Evolutionary conservation across 2,888 invertebrate species (phyloP).

Genomic region (Netelia melanura): DNA sequence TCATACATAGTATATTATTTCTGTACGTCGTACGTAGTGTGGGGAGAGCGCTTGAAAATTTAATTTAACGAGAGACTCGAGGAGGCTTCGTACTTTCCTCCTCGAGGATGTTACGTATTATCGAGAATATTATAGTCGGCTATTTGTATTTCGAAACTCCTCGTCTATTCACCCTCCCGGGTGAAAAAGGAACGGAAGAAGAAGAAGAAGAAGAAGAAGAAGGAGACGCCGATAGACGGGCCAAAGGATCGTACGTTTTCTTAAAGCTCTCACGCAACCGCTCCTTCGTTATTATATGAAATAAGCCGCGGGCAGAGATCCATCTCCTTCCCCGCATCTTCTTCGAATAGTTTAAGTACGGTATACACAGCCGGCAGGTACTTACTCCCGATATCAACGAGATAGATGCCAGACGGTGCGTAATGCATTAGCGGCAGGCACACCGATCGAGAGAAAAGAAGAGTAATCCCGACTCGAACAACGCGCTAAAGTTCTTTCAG

Average conservation of each 20-base stretch:
- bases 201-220: background rate
- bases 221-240: no score
- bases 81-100: no score
- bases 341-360: background rate
- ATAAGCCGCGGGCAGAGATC: slow-evolving; percentile 38
- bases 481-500: slow-evolving; percentile 14
- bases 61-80: no score
- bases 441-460: background rate
- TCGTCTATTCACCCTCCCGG: background rate
- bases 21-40: background rate
- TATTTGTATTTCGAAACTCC: background rate
- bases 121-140: slow-evolving; percentile 9
- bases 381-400: background rate
- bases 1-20: background rate
- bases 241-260: slow-evolving; percentile 12
- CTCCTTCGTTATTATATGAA: slow-evolving; percentile 43
- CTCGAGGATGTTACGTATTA: background rate
- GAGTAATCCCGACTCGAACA: background rate
- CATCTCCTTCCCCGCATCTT: background rate
- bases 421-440: background rate
- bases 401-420: background rate
- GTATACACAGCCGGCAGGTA: background rate
- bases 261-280: background rate
- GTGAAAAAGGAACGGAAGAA: background rate
- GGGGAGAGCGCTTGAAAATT: no score